Conservation (phyloP, 2,113 vertebrate species). For the Larimichthys crocea region DNA sequence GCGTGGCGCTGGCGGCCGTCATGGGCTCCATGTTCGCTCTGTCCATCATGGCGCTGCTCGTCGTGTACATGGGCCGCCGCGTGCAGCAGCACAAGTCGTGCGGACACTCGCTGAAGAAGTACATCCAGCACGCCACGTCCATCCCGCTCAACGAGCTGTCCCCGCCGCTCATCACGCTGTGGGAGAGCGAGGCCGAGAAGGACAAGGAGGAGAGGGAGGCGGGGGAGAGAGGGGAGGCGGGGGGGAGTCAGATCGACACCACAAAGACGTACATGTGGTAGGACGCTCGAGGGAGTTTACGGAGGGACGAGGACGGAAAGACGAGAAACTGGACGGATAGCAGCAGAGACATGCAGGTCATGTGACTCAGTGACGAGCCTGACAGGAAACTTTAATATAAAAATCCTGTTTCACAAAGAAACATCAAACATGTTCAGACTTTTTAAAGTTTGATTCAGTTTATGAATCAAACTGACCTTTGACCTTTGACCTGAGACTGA, state of each 20-base stretch:
- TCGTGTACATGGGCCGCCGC: constrained; percentile 83
- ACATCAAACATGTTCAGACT: too few species aligned
- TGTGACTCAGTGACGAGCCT: constrained; percentile 15
- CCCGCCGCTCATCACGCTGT: constrained; percentile 87
- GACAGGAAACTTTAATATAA: constrained; percentile 1
- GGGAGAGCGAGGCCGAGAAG: constrained; percentile 87
- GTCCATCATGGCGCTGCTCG: constrained; percentile 84
- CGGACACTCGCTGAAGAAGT: constrained; percentile 86
- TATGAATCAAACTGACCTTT: too few species aligned
- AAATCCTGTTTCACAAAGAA: neutral
- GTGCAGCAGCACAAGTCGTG: constrained; percentile 83
- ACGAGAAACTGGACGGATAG: neutral
- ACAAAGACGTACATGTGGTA: constrained; percentile 89
- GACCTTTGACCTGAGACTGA: too few species aligned
- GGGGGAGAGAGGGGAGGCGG: constrained; percentile 72
- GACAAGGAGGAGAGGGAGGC: constrained; percentile 78
- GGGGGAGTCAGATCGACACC: constrained; percentile 84
- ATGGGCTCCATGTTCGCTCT: constrained; percentile 87
- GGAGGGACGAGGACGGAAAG: neutral
- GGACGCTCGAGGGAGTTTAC: fast-evolving
- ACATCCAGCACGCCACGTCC: constrained; percentile 86
- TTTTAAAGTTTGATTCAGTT: too few species aligned
- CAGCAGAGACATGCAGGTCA: constrained; percentile 2
- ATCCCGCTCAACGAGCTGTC: constrained; percentile 87
- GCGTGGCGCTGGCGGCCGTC: constrained; percentile 84